Evolutionary conservation across 2,888 invertebrate species (phyloP).

Genomic region (Tipula unca): DNA sequence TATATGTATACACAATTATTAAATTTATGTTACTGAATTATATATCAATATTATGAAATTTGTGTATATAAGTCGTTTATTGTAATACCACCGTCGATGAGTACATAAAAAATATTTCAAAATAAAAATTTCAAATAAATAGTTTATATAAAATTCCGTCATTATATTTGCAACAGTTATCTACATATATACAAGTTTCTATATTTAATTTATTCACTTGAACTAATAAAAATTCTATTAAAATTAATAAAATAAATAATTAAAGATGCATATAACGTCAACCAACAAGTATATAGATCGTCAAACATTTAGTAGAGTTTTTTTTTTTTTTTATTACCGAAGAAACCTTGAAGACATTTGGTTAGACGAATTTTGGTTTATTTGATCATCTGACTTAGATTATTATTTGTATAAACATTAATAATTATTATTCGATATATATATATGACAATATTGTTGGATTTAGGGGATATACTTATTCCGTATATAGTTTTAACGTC

Average conservation of each 20-base stretch:
- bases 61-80: too few species aligned
- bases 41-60: too few species aligned
- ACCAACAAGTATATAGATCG: neutral
- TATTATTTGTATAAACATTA: too few species aligned
- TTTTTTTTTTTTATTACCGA: neutral
- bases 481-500: too few species aligned
- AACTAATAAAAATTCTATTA: constrained; percentile 8
- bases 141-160: neutral
- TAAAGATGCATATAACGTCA: neutral
- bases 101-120: too few species aligned
- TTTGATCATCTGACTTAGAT: neutral
- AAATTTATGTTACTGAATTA: too few species aligned
- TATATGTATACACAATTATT: too few species aligned
- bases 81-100: too few species aligned
- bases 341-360: neutral
- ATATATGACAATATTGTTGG: neutral
- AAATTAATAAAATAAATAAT: neutral
- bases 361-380: neutral
- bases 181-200: neutral
- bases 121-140: too few species aligned
- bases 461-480: neutral
- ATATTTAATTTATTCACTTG: neutral
- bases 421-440: neutral
- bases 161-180: neutral
- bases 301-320: neutral